phyloP scores from a whole-genome alignment of 2,113 vertebrate species.

The Eulemur rufifrons region DNA sequence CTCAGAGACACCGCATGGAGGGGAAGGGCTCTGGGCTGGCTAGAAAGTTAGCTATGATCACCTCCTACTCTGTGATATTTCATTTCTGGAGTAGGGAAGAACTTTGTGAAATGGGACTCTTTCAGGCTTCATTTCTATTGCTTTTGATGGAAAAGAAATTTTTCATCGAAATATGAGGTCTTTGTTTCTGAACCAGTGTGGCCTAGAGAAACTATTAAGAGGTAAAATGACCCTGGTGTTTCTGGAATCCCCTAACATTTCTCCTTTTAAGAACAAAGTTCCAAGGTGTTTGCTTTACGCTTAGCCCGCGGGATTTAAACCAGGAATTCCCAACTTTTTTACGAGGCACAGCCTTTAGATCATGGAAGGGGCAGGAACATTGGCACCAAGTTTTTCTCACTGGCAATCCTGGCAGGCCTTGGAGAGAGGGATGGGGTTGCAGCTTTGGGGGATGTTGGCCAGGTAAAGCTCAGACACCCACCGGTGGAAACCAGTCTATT shows the following conservation, averaged over 20 bases:
- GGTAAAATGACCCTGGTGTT: not conserved
- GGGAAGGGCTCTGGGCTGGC: not conserved
- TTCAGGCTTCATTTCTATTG: slow-evolving; percentile 6
- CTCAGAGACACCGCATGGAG: not conserved
- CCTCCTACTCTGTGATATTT: not conserved
- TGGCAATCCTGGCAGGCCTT: not conserved
- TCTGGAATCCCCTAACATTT: not conserved
- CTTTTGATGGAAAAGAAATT: slow-evolving; percentile 10
- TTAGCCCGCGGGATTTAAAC: not conserved
- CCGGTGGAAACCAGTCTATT: not conserved
- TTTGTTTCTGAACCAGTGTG: slow-evolving; percentile 36
- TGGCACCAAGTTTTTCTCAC: not conserved
- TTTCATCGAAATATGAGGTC: not conserved
- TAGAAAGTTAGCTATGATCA: not conserved
- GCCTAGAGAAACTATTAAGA: slow-evolving; percentile 18
- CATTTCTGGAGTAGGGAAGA: not conserved
- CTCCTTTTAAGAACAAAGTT: slow-evolving; percentile 17
- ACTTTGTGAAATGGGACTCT: not conserved
- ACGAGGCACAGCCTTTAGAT: not conserved
- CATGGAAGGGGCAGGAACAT: not conserved
- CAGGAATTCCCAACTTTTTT: slow-evolving; percentile 24
- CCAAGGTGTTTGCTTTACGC: not conserved
- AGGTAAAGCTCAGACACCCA: not conserved
- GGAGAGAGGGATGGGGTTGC: not conserved
- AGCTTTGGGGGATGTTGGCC: not conserved